Evolutionary conservation across 30 jellyfish, hydroid and myxozoan genomes (phyloP), one percentile per base, ranked within the genome.

Genomic region (Aurelia sp.): DNA sequence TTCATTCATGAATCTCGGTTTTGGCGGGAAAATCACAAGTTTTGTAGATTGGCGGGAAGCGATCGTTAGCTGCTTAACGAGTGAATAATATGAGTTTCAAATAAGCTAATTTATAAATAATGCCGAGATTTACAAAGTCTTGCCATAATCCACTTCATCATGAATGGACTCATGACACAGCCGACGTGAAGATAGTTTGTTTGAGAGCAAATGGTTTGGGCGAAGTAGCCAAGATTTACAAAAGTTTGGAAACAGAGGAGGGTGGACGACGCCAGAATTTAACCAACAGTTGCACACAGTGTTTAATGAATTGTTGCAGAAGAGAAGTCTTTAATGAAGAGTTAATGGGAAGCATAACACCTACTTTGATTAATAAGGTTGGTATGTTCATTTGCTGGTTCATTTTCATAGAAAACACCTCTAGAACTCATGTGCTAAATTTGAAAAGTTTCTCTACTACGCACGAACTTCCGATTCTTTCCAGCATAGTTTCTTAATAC

Each of bases 71-170:
- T n/a, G n/a, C n/a, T 37, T 37, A 2, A 37, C 2, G 67, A 58
- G 2, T 53, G 16, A 53, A 2, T 27, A 27, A 65, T 6, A 65
- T 15, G 0, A 65, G 4, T 12, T 1, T 16, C 8, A 23, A 19
- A 65, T 13, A 19, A 15, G 44, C 51, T 65, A 23, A 65, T 19
- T 65, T 5, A 23, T 47, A 19, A 35, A 72, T 33, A 72, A 72
- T 72, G 68, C 83, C 68, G 69, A 72, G 64, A 72, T 72, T 72
- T 52, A 52, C 40, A 72, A 72, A 50, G 11, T 35, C 37, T 47
- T 72, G 83, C 27, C 62, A 72, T n/a, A 72, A 72, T 53, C 68
- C 83, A 33, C 33, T 72, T 10, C 83, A 40, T 52, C 18, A 40
- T 17, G 83, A 40, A 17, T 72, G 83, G 83, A 72, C 18, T 53